A percentile compares a stretch with the other conserved stretches of the same genome.
Evolutionary conservation across 2,888 invertebrate genomes (phyloP).

Genomic region (Thymelicus lineola): DNA sequence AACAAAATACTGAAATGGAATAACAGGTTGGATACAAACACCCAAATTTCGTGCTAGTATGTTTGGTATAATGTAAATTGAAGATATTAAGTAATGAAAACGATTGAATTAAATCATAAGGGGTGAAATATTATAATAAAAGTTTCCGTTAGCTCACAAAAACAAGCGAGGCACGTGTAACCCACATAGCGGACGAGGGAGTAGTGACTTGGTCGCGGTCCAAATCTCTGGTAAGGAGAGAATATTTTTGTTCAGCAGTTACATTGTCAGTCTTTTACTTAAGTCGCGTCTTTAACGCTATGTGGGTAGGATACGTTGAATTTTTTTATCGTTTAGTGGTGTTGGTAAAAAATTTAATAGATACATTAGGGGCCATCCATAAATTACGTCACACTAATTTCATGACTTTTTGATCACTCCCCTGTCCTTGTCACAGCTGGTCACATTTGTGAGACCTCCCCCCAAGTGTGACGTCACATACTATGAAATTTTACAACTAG

Average conservation of each 20-base stretch:
- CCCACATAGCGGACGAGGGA: conserved; percentile 21
- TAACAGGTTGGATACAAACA: too few species aligned
- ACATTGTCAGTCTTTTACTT: conserved; percentile 30
- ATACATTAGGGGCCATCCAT: too few species aligned
- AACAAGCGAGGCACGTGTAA: conserved; percentile 21
- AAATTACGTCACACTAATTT: too few species aligned
- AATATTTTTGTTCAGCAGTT: conserved; percentile 36
- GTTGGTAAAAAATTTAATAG: conserved; percentile 6
- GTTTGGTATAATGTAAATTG: too few species aligned
- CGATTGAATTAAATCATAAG: not conserved
- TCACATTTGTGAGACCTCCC: too few species aligned
- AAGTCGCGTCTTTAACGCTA: conserved; percentile 27
- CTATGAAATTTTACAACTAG: too few species aligned
- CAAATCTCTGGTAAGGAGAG: conserved; percentile 26
- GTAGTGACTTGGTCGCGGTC: conserved; percentile 29
- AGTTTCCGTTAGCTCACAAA: not conserved
- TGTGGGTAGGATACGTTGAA: conserved; percentile 27
- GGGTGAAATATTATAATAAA: not conserved
- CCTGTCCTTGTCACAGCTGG: too few species aligned
- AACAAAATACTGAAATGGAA: too few species aligned
- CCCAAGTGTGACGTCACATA: too few species aligned
- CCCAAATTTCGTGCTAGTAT: too few species aligned
- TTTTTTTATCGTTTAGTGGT: not conserved
- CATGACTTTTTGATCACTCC: too few species aligned
- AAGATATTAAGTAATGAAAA: not conserved